phyloP scores from a whole-genome alignment of 1,140 invertebrate species.

The Dinoponera quadriceps region DNA sequence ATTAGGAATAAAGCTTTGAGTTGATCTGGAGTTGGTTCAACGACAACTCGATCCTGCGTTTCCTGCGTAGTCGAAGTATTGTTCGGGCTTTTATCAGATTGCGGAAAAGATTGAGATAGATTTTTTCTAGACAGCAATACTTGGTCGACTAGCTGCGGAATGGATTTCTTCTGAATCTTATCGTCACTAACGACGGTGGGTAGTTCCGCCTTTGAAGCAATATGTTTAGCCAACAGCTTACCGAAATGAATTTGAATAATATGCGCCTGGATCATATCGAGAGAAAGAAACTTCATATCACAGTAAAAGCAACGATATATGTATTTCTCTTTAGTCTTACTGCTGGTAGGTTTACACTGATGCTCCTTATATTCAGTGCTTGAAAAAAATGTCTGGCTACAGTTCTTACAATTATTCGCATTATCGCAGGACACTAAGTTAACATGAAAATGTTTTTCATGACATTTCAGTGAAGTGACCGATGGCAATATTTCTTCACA shows the following conservation, averaged over 20 bases:
- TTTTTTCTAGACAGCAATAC: not conserved
- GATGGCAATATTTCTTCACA: conserved; percentile 70
- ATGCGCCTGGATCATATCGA: not conserved
- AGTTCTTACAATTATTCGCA: not conserved
- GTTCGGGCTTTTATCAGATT: not conserved
- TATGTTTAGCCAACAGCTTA: not conserved
- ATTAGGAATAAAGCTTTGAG: not conserved
- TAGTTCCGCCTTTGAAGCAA: not conserved
- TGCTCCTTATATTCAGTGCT: not conserved
- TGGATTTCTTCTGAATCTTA: not conserved
- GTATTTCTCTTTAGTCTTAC: not conserved
- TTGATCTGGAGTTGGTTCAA: not conserved
- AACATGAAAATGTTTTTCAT: conserved; percentile 70
- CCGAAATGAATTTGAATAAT: conserved; percentile 15
- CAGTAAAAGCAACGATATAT: conserved; percentile 25
- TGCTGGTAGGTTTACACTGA: not conserved
- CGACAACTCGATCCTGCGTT: not conserved
- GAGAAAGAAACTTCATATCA: not conserved
- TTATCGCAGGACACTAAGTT: not conserved
- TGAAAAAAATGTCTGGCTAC: not conserved
- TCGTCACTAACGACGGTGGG: not conserved
- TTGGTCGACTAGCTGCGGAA: not conserved
- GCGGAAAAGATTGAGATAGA: not conserved
- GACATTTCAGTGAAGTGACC: conserved; percentile 58
- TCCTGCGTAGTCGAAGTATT: not conserved